Base-by-base conservation (phyloP, 1,140 invertebrate species). In the Cotesia typhae region DNA sequence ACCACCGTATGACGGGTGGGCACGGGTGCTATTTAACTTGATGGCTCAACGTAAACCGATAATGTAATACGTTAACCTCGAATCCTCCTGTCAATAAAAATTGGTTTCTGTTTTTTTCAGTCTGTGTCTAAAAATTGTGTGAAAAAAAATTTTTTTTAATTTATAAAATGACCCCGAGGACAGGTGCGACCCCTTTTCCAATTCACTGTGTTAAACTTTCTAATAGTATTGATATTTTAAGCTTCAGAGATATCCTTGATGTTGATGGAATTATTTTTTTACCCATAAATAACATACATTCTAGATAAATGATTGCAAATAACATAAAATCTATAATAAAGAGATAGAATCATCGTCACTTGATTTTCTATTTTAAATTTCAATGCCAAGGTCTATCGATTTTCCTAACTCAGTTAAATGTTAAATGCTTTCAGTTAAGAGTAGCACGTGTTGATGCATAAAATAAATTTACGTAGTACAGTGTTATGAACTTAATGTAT, bases 111-210 rank as follows among this genome's bases (percentile, higher is more conserved):
- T 2, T 20, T 52, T 2, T 20, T 52, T 36, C 37, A 7, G 20
- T 14, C 35, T 51, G 52, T n/a, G 9, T 14, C 14, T 52, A 52
- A 2, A 28, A 28, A 28, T 2, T 28, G 1, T 1, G 2, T 28
- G 2, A 28, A 28, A 17, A 52, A 2, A 28, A 28, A 28, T 2
- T 28, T 2, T 2, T 2, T 28, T 2, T 1, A 28, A 28, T 28
- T 28, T 28, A 28, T 37, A 17, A 17, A 17, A 20, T 17, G 28
- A 53, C 67, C 9, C 28, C 41, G 67, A 59, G 72, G 70, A 76
- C 82, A 83, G 81, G 79, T 82, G 81, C 75, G 78, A 80, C 77
- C 79, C 77, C 77, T 72, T 82, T 83, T 77, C 59, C 66, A 35
- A 64, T 28, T 28, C 28, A 12, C 36, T 53, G 7, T 20, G 7